Conservation (phyloP, 1,140 invertebrate genomes). For the Dolichoris vasculosae region DNA sequence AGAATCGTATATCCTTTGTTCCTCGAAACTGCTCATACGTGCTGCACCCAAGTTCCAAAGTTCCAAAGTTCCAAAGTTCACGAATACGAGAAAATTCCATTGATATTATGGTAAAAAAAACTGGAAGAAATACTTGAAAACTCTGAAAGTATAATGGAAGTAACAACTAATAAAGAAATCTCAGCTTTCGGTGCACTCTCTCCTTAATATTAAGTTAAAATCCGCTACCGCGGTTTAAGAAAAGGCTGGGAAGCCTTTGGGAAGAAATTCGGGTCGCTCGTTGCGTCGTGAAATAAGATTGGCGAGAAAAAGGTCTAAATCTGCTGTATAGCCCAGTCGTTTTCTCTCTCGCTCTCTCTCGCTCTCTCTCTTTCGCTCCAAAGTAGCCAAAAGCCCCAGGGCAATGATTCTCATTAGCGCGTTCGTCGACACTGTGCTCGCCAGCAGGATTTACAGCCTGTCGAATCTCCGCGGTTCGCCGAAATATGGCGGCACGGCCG, state of each 20-base stretch:
- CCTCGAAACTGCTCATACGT: not conserved
- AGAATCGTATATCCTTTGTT: not conserved
- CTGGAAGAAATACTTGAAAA: not conserved
- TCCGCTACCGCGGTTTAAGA: conserved; percentile 12
- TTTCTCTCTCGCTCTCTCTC: not conserved
- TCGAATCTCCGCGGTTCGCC: conserved; percentile 51
- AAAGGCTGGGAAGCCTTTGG: conserved; percentile 25
- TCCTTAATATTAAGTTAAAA: not conserved
- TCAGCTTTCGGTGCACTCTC: not conserved
- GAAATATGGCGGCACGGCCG: conserved; percentile 49
- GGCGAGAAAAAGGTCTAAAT: conserved; percentile 46
- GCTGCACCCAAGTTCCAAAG: not conserved
- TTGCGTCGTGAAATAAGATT: conserved; percentile 32
- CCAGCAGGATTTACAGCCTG: conserved; percentile 55
- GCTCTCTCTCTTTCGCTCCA: not conserved
- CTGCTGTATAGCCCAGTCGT: conserved; percentile 5
- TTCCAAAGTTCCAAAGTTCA: not conserved
- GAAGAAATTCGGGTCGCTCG: conserved; percentile 11
- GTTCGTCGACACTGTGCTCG: conserved; percentile 54
- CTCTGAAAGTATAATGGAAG: not conserved
- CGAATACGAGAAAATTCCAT: not conserved
- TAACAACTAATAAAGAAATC: conserved; percentile 9
- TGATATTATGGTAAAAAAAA: not conserved
- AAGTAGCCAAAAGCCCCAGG: conserved; percentile 42
- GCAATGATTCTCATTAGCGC: conserved; percentile 56